Base-by-base conservation (phyloP, 64 coral and sea anemone species). In the Montipora foliosa region DNA sequence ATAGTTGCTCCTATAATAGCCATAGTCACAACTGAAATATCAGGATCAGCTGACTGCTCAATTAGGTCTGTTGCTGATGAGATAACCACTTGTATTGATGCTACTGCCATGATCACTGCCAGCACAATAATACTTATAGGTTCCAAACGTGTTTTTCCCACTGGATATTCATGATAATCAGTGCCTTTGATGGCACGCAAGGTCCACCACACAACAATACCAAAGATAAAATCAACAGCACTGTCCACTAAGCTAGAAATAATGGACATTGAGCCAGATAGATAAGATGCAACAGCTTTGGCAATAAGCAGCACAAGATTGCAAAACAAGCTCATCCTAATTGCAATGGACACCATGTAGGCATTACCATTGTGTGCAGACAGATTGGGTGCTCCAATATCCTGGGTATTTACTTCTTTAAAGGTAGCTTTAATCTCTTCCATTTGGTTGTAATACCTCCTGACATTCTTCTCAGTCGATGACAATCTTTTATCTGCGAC, bases 191-290 rank as follows among this genome's bases (percentile, higher is more conserved):
- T 96, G 25, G 98, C 87, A 82, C 75, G 62, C 11, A 78, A 89
- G 6, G 98, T 99, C 59, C 89, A 94, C 95, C 98, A 99, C 72
- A 99, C 88, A 79, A 99, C 82, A 12, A 83, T 4, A 15, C 91
- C 92, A n/a, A 95, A 99, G 51, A 93, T 89, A 77, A 99, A 84
- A 88, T 99, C 98, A 37, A 99, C 89, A 60, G 89, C 79, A 87
- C 98, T 99, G 58, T 99, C 98, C 48, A 99, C 95, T 61, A 99
- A 81, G 75, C 98, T 99, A 24, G 98, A 99, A 21, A 99, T 96
- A 58, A 99, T 91, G 45, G 98, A 94, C 92, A 99, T 82, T 17
- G 98, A 99, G 8, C 95, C 95, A 86, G 98, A 99, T 13, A 96
- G 52, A 45, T 96, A 91, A 2, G 95, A 92, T 51, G 95, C 98